Percentiles rank a stretch among this genome's conserved stretches.
phyloP scores from a whole-genome alignment of 2,113 vertebrate species.

The Psettodes erumei region DNA sequence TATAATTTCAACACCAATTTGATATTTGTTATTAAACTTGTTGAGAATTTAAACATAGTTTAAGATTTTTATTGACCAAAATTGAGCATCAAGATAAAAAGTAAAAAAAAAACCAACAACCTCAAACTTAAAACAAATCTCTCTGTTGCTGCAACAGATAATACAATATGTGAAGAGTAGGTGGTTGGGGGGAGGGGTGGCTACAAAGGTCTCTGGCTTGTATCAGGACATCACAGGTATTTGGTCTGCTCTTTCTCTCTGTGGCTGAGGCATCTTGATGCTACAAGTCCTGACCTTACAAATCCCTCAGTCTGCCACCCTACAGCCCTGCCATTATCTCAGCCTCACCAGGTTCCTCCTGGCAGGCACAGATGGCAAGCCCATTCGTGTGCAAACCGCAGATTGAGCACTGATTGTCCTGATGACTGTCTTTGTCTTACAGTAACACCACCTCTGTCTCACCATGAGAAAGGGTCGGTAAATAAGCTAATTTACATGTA shows the following conservation, averaged over 20 bases:
- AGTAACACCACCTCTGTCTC: constrained; percentile 44
- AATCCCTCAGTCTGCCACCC: constrained; percentile 39
- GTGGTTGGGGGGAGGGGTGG: not conserved
- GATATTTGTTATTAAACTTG: not conserved
- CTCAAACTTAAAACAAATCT: too few relatives aligned
- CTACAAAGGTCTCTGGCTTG: constrained; percentile 9
- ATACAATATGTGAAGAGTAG: constrained; percentile 6
- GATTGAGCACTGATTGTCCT: constrained; percentile 78
- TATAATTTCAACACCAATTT: not conserved
- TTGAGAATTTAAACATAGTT: not conserved
- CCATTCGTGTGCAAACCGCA: constrained; percentile 84
- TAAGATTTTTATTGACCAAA: not conserved
- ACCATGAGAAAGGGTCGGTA: constrained; percentile 76
- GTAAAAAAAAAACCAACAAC: too few relatives aligned
- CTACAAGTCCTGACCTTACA: constrained; percentile 35
- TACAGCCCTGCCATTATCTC: constrained; percentile 61
- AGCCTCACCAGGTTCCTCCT: constrained; percentile 46
- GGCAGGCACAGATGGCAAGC: constrained; percentile 78
- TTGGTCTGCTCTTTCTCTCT: constrained; percentile 33
- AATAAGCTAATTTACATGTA: constrained; percentile 82
- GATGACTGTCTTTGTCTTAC: constrained; percentile 75
- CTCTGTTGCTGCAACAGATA: not conserved
- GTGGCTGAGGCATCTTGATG: constrained; percentile 1
- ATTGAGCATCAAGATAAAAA: not conserved
- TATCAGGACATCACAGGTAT: constrained; percentile 41